Conservation (phyloP, 2,113 vertebrate species). For the Zapus hudsonius region DNA sequence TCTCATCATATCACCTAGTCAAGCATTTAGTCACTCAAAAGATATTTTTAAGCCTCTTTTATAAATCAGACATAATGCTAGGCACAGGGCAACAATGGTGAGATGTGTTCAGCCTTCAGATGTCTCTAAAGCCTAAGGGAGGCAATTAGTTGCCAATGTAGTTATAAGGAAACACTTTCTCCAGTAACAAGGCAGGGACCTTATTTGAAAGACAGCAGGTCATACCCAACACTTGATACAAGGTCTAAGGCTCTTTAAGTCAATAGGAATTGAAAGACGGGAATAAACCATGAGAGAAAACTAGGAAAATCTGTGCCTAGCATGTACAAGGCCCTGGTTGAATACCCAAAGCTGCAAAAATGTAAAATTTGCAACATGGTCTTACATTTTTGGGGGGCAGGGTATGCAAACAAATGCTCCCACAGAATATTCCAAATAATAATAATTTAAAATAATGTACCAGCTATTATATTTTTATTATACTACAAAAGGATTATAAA, state of each 20-base stretch:
- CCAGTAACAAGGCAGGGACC: not conserved
- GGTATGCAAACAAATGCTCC: not conserved
- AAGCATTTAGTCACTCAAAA: not conserved
- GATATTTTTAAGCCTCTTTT: not conserved
- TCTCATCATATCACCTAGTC: not conserved
- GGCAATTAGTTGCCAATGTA: not conserved
- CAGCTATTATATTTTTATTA: slow-evolving; percentile 30
- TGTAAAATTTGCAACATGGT: not conserved
- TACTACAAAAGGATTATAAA: slow-evolving; percentile 37
- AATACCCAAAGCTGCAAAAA: not conserved
- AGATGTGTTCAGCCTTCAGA: not conserved
- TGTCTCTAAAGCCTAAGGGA: not conserved
- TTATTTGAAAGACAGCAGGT: not conserved
- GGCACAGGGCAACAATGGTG: not conserved
- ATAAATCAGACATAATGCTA: not conserved
- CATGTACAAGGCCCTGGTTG: no score
- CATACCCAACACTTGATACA: not conserved
- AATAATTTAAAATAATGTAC: not conserved
- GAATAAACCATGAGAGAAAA: not conserved
- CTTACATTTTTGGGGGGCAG: not conserved
- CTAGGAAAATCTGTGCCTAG: not conserved
- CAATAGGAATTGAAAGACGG: not conserved
- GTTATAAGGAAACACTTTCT: not conserved
- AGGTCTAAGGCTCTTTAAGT: not conserved
- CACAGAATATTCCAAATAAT: slow-evolving; percentile 30